phyloP scores from a whole-genome alignment of 2,113 vertebrate species.

The Hemicordylus capensis region DNA sequence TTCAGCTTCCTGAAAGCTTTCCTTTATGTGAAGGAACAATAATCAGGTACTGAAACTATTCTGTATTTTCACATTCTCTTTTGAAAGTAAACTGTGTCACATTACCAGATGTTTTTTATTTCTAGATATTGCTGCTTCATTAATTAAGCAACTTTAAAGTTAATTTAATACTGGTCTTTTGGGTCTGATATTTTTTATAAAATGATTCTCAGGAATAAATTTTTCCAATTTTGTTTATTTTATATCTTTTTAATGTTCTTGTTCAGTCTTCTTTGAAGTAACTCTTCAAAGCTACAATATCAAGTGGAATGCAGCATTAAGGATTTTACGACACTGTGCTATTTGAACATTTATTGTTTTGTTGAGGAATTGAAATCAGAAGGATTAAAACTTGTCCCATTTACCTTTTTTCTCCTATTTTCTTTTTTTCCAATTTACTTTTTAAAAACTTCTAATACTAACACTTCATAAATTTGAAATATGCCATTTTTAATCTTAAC shows the following conservation, averaged over 20 bases:
- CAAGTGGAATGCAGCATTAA: constrained; percentile 73
- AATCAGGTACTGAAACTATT: constrained; percentile 14
- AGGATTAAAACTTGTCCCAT: constrained; percentile 69
- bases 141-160: constrained; percentile 59
- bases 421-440: constrained; percentile 47
- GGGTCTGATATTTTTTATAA: constrained; percentile 28
- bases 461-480: constrained; percentile 71
- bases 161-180: constrained; percentile 51
- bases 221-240: constrained; percentile 65
- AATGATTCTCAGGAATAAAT: constrained; percentile 59
- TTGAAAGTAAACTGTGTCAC: not conserved
- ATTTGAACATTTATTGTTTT: constrained; percentile 82
- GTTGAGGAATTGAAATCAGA: constrained; percentile 88
- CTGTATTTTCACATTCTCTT: constrained; percentile 10
- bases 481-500: constrained; percentile 63
- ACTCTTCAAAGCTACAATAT: constrained; percentile 71
- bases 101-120: constrained; percentile 61
- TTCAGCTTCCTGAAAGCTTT: not conserved
- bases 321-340: constrained; percentile 78
- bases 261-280: constrained; percentile 67
- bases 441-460: constrained; percentile 62
- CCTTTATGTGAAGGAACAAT: constrained; percentile 11
- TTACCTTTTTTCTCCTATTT: constrained; percentile 56
- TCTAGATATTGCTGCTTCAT: constrained; percentile 33
- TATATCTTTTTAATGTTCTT: constrained; percentile 69